phyloP scores from a whole-genome alignment of 2,113 vertebrate species.

The Zosterops hypoxanthus region DNA sequence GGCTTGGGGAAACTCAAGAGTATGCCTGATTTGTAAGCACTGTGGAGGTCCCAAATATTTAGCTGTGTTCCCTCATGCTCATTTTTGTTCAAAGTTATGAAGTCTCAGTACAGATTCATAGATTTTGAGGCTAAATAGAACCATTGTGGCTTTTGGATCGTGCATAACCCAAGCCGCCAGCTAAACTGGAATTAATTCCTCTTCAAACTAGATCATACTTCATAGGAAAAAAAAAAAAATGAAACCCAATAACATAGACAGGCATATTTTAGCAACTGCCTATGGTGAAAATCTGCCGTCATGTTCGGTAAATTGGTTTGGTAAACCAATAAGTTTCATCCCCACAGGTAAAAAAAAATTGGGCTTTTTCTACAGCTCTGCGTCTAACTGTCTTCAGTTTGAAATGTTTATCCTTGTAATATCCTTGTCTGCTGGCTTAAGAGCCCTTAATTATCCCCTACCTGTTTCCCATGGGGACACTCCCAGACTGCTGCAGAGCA shows the following conservation, averaged over 20 bases:
- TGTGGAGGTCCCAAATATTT: not conserved
- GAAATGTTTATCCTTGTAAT: not conserved
- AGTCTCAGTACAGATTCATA: not conserved
- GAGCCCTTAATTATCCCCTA: not conserved
- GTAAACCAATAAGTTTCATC: not conserved
- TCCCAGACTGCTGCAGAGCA: not conserved
- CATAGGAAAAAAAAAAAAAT: not conserved
- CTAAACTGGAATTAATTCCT: conserved; percentile 34
- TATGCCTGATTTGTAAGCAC: not conserved
- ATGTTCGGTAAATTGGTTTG: not conserved
- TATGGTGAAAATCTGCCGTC: not conserved
- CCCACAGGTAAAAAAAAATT: not conserved
- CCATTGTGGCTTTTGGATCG: not conserved
- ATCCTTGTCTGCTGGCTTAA: not conserved
- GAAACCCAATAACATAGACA: not conserved
- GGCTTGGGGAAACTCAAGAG: not conserved
- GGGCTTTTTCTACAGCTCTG: not conserved
- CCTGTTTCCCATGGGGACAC: not conserved
- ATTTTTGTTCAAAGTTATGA: not conserved
- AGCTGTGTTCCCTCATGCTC: not conserved
- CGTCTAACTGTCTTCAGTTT: not conserved
- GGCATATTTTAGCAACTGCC: not conserved
- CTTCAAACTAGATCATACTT: not conserved
- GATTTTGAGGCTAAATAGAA: not conserved
- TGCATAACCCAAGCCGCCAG: not conserved